These are phyloP conservation scores for Spodoptera litura DNA, from an alignment of 1,140 invertebrate genomes.

Conservation along the genomic window DNA sequence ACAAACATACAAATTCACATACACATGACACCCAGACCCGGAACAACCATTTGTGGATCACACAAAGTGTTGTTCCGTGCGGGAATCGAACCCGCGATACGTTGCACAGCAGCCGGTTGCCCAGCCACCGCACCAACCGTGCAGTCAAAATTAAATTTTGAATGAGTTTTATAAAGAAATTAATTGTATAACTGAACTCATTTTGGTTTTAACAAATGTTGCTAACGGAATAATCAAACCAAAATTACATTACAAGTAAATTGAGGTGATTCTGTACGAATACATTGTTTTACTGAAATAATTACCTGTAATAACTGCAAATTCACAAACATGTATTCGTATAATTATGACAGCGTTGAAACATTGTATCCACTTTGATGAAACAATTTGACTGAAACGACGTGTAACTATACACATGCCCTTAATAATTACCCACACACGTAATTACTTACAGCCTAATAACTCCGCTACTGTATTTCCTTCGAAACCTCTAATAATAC, in stretches of 20 bases:
- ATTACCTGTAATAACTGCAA: slow-evolving; percentile 12
- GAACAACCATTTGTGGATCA: too few species aligned
- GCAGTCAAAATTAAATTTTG: too few species aligned
- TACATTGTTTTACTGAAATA: neutral
- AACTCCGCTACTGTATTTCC: slow-evolving; percentile 10
- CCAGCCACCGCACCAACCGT: too few species aligned
- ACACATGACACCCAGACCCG: too few species aligned
- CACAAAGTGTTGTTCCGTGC: too few species aligned
- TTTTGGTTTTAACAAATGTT: neutral
- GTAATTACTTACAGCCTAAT: slow-evolving; percentile 27
- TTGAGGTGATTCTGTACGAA: neutral
- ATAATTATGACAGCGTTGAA: slow-evolving; percentile 27
- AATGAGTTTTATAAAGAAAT: too few species aligned
- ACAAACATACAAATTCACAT: too few species aligned
- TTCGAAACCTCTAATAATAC: slow-evolving; percentile 26
- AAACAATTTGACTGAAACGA: too few species aligned
- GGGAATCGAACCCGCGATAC: too few species aligned
- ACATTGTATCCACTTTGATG: slow-evolving; percentile 39
- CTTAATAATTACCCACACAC: slow-evolving; percentile 10
- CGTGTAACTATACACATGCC: slow-evolving; percentile 14
- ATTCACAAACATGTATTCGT: slow-evolving; percentile 7
- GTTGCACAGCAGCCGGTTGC: too few species aligned
- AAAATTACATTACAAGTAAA: neutral
- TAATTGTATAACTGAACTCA: neutral
- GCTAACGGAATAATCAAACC: neutral